Percentiles rank a stretch among this genome's conserved stretches.
Evolutionary conservation across 2,113 vertebrate species (phyloP).

Genomic region (Cyprinus carpio): DNA sequence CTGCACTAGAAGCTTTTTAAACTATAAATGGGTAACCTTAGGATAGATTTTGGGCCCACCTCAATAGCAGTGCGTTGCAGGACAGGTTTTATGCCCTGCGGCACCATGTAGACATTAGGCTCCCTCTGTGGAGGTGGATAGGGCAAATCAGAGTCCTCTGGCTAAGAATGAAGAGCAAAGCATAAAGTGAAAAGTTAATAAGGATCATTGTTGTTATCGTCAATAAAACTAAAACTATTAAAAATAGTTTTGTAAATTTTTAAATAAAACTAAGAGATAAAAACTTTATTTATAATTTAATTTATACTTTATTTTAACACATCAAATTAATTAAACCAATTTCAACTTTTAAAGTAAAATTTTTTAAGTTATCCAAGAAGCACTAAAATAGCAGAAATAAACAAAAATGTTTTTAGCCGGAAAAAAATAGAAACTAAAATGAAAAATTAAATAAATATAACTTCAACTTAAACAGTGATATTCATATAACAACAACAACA

Average conservation of each 20-base stretch:
- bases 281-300: not conserved
- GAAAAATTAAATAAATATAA: too few species aligned
- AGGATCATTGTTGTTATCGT: not conserved
- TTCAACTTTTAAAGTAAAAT: too few species aligned
- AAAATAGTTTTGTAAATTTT: not conserved
- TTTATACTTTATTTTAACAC: too few species aligned
- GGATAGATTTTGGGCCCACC: constrained; percentile 70
- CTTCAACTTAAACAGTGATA: not conserved
- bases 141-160: constrained; percentile 86
- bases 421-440: not conserved
- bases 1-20: not conserved
- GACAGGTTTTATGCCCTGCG: constrained; percentile 91
- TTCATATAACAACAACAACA: not conserved
- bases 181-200: not conserved
- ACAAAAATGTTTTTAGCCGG: too few species aligned
- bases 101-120: constrained; percentile 88
- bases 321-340: too few species aligned
- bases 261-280: not conserved
- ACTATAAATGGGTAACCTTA: not conserved
- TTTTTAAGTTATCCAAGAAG: too few species aligned
- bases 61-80: constrained; percentile 92
- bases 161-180: constrained; percentile 68
- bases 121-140: constrained; percentile 87
- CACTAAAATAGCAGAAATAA: not conserved
- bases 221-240: not conserved